A percentile compares a stretch with the other conserved stretches of the same genome.
phyloP scores from a whole-genome alignment of 2,113 vertebrate genomes.

The Clarias gariepinus region DNA sequence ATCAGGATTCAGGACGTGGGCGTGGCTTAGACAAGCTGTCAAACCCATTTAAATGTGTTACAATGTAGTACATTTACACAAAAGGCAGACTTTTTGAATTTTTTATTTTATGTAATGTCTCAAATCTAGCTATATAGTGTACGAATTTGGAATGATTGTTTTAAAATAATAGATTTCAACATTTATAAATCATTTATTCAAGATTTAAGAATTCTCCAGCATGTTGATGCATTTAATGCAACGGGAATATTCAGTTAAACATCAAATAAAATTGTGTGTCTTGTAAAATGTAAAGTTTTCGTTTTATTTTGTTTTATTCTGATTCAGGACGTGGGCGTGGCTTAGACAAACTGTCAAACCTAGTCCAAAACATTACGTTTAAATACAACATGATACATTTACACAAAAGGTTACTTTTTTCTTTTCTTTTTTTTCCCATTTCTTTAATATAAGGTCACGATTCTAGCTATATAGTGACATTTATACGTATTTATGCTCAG shows the following conservation, averaged over 20 bases:
- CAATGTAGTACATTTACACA: slow-evolving; percentile 28
- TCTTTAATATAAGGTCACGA: background rate
- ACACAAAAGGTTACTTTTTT: background rate
- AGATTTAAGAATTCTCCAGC: no score
- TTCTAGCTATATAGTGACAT: no score
- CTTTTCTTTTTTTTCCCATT: background rate
- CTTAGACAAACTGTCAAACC: slow-evolving; percentile 86
- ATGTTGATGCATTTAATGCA: no score
- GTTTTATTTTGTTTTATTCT: background rate
- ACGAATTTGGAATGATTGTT: no score
- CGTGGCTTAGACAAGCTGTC: slow-evolving; percentile 85
- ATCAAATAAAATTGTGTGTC: no score
- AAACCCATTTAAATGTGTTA: slow-evolving; percentile 69
- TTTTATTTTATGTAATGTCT: background rate
- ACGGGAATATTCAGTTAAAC: no score
- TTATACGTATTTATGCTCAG: background rate
- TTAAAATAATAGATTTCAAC: background rate
- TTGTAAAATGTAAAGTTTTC: background rate
- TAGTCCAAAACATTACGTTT: slow-evolving; percentile 40
- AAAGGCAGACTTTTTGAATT: no score
- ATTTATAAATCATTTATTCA: no score
- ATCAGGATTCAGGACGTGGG: slow-evolving; percentile 64
- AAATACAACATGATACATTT: slow-evolving; percentile 24
- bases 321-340: slow-evolving; percentile 75
- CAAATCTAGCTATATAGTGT: background rate